Conservation (phyloP, 1,140 invertebrate species). For the Drosophila ogumai region DNA sequence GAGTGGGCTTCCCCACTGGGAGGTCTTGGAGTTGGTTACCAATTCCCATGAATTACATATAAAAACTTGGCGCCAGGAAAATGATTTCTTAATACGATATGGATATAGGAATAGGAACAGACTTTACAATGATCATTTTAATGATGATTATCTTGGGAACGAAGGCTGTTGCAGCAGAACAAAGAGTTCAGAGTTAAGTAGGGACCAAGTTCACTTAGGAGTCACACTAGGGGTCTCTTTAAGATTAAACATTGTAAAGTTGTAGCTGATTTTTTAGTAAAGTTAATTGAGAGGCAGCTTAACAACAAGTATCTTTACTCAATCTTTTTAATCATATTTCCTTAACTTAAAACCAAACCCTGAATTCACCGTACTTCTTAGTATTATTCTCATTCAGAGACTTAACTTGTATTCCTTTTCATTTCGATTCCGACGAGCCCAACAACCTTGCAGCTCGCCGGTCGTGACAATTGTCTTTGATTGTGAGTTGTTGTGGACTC, state of each 20-base stretch:
- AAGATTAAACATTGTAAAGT: not conserved
- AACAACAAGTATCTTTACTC: not conserved
- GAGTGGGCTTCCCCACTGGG: conserved; percentile 23
- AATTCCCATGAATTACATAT: conserved; percentile 49
- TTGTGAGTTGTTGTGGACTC: conserved; percentile 11
- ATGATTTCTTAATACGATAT: conserved; percentile 53
- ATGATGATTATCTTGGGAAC: conserved; percentile 7
- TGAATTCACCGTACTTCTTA: not conserved
- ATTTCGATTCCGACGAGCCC: conserved; percentile 7
- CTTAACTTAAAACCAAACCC: not conserved
- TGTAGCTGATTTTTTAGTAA: not conserved
- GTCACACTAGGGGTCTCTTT: not conserved
- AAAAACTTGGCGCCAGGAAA: conserved; percentile 57
- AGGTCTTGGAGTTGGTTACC: conserved; percentile 28
- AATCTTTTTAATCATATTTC: not conserved
- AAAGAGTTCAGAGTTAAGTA: conserved; percentile 15
- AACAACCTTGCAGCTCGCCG: conserved; percentile 31
- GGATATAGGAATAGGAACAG: conserved; percentile 36
- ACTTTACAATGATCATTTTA: not conserved
- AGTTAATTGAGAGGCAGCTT: not conserved
- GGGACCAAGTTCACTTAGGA: not conserved
- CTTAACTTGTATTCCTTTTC: conserved; percentile 26
- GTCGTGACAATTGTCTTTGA: conserved; percentile 38
- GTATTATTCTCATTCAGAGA: conserved; percentile 6
- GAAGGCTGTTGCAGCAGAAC: not conserved